phyloP scores from a whole-genome alignment of 2,888 invertebrate species.

The Sinodicranocentrus sp. region DNA sequence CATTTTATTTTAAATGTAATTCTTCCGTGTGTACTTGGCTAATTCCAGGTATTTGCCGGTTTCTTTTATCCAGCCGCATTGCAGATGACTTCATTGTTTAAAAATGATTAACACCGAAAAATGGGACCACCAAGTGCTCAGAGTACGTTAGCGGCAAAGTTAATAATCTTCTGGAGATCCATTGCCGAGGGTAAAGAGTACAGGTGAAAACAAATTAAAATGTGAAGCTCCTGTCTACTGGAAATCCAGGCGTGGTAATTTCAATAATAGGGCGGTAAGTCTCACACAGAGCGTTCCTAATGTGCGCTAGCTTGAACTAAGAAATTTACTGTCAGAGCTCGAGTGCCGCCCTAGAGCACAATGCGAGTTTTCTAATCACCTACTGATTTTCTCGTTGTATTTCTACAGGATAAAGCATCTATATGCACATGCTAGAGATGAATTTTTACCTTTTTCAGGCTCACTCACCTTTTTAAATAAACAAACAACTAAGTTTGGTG shows the following conservation, averaged over 20 bases:
- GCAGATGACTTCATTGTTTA: too few species aligned
- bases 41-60: too few species aligned
- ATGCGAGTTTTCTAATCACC: conserved; percentile 53
- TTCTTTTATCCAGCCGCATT: too few species aligned
- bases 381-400: conserved; percentile 38
- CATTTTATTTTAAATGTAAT: too few species aligned
- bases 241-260: conserved; percentile 55
- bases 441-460: not conserved
- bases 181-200: not conserved
- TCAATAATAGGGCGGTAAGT: conserved; percentile 46
- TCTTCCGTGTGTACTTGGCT: too few species aligned
- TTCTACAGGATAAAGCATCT: not conserved
- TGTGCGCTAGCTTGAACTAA: not conserved
- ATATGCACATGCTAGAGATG: too few species aligned
- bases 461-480: not conserved
- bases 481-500: conserved; percentile 6
- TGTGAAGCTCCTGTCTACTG: conserved; percentile 21
- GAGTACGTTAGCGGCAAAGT: too few species aligned
- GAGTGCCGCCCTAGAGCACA: not conserved
- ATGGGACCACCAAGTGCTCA: conserved; percentile 40
- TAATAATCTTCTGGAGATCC: too few species aligned
- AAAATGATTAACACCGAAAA: too few species aligned
- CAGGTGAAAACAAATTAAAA: conserved; percentile 60
- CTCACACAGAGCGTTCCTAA: not conserved
- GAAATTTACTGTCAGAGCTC: conserved; percentile 8